Evolutionary conservation across 2,113 vertebrate genomes (phyloP).

Genomic region (Tauraco erythrolophus): DNA sequence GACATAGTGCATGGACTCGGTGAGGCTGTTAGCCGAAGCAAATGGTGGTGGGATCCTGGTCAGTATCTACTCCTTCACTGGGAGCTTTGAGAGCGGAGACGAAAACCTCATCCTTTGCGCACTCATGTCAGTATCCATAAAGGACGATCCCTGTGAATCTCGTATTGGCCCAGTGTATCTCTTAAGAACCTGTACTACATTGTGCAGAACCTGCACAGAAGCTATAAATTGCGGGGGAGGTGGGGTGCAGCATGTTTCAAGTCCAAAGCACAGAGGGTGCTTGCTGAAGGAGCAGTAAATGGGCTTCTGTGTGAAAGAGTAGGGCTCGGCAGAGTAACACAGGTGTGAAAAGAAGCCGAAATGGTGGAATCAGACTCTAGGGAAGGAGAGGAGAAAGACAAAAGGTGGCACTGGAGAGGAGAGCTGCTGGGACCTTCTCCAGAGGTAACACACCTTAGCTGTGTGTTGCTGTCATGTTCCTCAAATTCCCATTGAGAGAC

Average conservation of each 20-base stretch:
- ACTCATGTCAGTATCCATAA: fast-evolving
- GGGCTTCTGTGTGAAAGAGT: not conserved
- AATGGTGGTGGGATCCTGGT: not conserved
- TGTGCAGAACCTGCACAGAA: too few relatives aligned
- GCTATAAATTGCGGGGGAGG: fast-evolving
- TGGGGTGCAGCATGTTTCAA: not conserved
- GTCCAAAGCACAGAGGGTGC: too few relatives aligned
- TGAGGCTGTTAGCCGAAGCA: not conserved
- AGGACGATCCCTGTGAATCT: not conserved
- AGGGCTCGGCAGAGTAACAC: not conserved
- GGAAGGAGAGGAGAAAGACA: not conserved
- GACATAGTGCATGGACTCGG: fast-evolving
- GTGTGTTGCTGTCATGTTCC: not conserved
- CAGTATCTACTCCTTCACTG: not conserved
- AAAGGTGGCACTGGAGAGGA: not conserved
- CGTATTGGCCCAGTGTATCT: not conserved
- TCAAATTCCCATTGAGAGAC: not conserved
- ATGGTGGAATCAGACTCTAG: not conserved
- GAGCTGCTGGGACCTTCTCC: not conserved
- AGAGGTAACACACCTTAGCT: too few relatives aligned
- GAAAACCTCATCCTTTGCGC: not conserved
- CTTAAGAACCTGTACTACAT: not conserved
- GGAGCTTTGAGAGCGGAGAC: not conserved
- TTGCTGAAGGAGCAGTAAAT: not conserved
- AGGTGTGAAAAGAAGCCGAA: not conserved